Evolutionary conservation across 2,797 vertebrate species (phyloP).

Genomic region (Halcyon chelicuti): DNA sequence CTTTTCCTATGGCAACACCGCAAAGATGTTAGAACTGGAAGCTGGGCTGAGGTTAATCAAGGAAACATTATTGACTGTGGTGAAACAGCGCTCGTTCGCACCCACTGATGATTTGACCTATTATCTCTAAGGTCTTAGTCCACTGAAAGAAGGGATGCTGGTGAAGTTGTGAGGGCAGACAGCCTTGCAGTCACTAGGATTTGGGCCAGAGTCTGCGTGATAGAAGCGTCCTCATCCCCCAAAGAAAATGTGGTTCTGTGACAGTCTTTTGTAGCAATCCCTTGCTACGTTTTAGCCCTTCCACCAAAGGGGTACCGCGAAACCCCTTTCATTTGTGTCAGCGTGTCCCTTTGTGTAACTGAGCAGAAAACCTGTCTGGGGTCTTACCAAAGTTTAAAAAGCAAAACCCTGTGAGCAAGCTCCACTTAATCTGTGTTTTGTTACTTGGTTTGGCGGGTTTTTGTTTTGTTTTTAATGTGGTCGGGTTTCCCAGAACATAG

Average conservation of each 20-base stretch:
- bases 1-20: conserved; percentile 11
- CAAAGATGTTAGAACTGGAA: neutral
- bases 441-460: neutral
- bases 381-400: neutral
- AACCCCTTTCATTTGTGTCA: neutral
- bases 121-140: neutral
- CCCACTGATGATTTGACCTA: neutral
- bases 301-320: accelerated
- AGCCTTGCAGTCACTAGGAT: neutral
- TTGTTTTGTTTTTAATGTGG: neutral
- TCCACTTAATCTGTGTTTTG: neutral
- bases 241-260: neutral
- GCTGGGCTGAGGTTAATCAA: neutral
- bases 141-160: neutral
- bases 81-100: neutral
- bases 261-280: neutral
- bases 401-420: neutral
- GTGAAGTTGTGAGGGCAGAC: neutral
- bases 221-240: neutral
- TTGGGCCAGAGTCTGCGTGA: neutral
- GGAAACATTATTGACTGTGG: neutral
- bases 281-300: neutral
- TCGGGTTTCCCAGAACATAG: neutral
- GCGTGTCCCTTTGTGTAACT: neutral
- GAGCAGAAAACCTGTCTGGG: neutral